phyloP scores from a whole-genome alignment of 2,888 invertebrate genomes.

The Sclerodermus sp. region DNA sequence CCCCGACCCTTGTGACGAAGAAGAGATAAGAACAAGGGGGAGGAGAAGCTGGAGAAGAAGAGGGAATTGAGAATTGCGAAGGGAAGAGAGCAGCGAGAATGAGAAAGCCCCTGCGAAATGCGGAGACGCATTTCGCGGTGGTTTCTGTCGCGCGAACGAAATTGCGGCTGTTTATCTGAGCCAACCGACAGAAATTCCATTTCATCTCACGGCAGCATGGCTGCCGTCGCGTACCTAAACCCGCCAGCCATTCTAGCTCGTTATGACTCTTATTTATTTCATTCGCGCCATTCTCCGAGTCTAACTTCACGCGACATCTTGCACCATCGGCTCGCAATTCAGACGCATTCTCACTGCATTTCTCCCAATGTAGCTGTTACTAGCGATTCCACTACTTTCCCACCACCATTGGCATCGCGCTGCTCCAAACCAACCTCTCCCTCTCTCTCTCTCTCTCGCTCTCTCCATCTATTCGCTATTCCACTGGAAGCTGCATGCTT shows the following conservation, averaged over 20 bases:
- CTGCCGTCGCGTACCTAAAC: slow-evolving; percentile 6
- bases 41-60: slow-evolving; percentile 6
- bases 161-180: slow-evolving; percentile 48
- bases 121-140: slow-evolving; percentile 16
- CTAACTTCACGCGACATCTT: too few species aligned
- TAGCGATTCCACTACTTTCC: too few species aligned
- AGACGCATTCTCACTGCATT: slow-evolving; percentile 1
- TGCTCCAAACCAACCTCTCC: too few species aligned
- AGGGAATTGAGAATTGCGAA: slow-evolving; percentile 2
- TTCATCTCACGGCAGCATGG: slow-evolving; percentile 28
- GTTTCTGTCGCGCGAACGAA: slow-evolving; percentile 28
- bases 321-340: background rate
- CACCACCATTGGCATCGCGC: too few species aligned
- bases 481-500: too few species aligned
- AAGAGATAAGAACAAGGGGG: slow-evolving; percentile 5
- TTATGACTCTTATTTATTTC: slow-evolving; percentile 30
- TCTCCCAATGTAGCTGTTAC: background rate
- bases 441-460: too few species aligned
- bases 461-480: too few species aligned
- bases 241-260: slow-evolving; percentile 7
- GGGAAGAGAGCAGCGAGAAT: slow-evolving; percentile 12
- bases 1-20: too few species aligned
- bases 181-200: slow-evolving; percentile 45
- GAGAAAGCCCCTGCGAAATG: slow-evolving; percentile 23
- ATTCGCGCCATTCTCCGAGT: slow-evolving; percentile 12